Evolutionary conservation across 2,888 invertebrate species (phyloP).

Genomic region (Tetranychus piercei): DNA sequence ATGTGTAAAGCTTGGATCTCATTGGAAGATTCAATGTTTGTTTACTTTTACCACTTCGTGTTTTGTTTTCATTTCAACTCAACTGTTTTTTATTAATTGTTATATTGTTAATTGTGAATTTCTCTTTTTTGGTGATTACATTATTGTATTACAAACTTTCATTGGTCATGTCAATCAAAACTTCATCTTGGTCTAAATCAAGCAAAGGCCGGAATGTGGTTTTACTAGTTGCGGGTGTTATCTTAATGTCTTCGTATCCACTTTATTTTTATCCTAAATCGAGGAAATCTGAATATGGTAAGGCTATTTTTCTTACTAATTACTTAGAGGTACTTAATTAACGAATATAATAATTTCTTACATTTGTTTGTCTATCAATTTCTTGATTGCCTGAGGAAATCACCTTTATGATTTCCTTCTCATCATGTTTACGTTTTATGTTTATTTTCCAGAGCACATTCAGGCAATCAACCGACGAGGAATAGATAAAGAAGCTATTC

Average conservation of each 20-base stretch:
- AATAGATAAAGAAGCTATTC: conserved; percentile 27
- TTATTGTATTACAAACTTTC: neutral
- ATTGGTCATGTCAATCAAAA: neutral
- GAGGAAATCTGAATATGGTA: neutral
- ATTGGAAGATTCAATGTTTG: too few species aligned
- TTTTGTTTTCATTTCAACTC: too few species aligned
- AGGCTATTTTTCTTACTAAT: neutral
- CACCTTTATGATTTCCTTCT: neutral
- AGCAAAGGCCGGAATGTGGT: neutral
- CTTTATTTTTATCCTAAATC: neutral
- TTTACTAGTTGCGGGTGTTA: neutral
- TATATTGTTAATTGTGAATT: neutral
- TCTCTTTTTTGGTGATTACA: neutral
- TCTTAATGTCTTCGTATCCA: neutral
- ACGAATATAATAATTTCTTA: neutral
- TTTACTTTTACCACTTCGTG: too few species aligned
- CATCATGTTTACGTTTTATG: neutral
- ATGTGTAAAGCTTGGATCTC: too few species aligned
- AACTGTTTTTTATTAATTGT: too few species aligned
- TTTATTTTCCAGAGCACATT: neutral
- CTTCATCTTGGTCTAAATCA: neutral
- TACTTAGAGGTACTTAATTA: neutral
- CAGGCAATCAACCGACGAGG: conserved; percentile 24
- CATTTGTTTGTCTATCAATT: neutral
- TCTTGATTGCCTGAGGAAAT: too few species aligned